Evolutionary conservation across 2,888 invertebrate genomes (phyloP), one percentile per base, ranked within the genome.

Genomic region (Sphinx pinastri): DNA sequence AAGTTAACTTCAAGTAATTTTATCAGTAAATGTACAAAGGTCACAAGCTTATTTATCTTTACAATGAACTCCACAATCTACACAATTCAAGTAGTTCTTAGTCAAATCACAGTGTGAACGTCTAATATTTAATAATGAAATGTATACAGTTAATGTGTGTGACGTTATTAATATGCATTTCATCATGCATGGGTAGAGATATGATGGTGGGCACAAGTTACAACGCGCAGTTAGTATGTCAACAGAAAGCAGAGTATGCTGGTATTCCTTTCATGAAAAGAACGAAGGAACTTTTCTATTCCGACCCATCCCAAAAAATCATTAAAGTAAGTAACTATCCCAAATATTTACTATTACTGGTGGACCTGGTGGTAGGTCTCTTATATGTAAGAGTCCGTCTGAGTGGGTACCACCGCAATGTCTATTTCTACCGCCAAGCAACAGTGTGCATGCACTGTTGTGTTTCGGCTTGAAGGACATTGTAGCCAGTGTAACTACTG

Each of bases 221-320:
- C 58, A 89, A 90, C 70, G 71, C 75, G 0, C 84, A 79, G 3
- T 71, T 91, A 58, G 72, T 73, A 70, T 89, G 87, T 87, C 88
- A 89, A 74, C 74, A 85, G n/a, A 91, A 89, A 73, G 83, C 81
- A 2, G 84, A 91, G 1, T 90, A 88, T 69, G 82, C 81, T 75
- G 84, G 82, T 10, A 72, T 89, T 57, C 92, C 89, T 0, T 91
- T 92, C 67, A 86, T 82, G 71, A 92, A 90, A 72, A 81, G 92
- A 60, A 88, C 90, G 0, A 92, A 91, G 72, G 85, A 89, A 77
- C 73, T 86, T 1, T 92, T 92, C 74, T 92, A 82, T 73, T 79
- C 88, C 0, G 88, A 90, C 72, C 84, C 89, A 11, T 76, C 77
- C 7, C 87, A 87, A 72, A 82, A 85, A 78, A 72, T 83, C 13